Percentiles rank a stretch among this genome's conserved stretches.
phyloP scores from a whole-genome alignment of 2,888 invertebrate genomes.

The Neocrepidodera transversa region DNA sequence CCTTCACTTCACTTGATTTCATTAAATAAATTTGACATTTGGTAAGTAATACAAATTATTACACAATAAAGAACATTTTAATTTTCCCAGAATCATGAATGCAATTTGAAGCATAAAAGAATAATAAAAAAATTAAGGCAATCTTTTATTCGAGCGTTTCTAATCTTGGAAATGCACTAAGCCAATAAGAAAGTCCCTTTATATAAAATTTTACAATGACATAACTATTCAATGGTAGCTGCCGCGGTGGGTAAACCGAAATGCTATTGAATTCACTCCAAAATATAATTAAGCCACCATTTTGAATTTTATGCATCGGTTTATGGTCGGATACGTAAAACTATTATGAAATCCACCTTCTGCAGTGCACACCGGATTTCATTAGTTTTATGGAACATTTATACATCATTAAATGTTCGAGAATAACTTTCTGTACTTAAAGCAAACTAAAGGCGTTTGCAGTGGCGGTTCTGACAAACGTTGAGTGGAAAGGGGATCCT shows the following conservation, averaged over 20 bases:
- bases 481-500: too few species aligned
- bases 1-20: too few species aligned
- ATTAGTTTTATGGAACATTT: slow-evolving; percentile 23
- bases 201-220: slow-evolving; percentile 6
- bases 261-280: slow-evolving; percentile 12
- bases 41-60: too few species aligned
- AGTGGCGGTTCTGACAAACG: neutral
- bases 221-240: slow-evolving; percentile 5
- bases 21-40: too few species aligned
- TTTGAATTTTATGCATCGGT: slow-evolving; percentile 7
- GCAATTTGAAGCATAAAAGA: too few species aligned
- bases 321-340: slow-evolving; percentile 20
- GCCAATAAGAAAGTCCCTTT: neutral
- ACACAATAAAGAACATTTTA: too few species aligned
- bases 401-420: slow-evolving; percentile 14
- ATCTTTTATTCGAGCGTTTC: too few species aligned
- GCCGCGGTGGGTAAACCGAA: neutral
- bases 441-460: neutral
- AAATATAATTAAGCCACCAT: slow-evolving; percentile 18
- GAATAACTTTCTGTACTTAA: slow-evolving; percentile 6
- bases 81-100: too few species aligned
- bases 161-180: slow-evolving; percentile 3
- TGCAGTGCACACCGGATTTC: slow-evolving; percentile 9
- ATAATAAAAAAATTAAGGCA: too few species aligned
- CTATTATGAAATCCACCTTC: slow-evolving; percentile 20